Evolutionary conservation across 2,888 invertebrate species (phyloP).

Genomic region (Teleiodes luculella): DNA sequence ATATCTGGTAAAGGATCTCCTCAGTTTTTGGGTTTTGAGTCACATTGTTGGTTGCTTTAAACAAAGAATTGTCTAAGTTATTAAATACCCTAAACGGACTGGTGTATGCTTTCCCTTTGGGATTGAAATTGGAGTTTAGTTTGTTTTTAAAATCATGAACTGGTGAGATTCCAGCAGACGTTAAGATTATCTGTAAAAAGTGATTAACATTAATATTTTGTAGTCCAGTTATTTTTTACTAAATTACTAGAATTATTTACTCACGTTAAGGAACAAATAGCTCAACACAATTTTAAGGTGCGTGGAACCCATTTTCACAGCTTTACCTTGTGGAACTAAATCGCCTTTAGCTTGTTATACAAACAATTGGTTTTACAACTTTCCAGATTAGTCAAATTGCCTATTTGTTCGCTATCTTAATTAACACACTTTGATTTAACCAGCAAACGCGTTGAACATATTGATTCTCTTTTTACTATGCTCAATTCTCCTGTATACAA

Average conservation of each 20-base stretch:
- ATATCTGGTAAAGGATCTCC: conserved; percentile 62
- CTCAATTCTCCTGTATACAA: conserved; percentile 59
- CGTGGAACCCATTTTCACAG: neutral
- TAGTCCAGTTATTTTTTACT: neutral
- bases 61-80: conserved; percentile 58
- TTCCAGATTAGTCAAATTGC: conserved; percentile 4
- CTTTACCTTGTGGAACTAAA: neutral
- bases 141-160: conserved; percentile 60
- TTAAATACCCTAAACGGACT: conserved; percentile 60
- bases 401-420: conserved; percentile 4
- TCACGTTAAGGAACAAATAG: conserved; percentile 1
- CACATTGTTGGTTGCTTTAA: conserved; percentile 60
- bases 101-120: conserved; percentile 39
- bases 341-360: neutral
- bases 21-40: conserved; percentile 68
- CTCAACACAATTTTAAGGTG: neutral
- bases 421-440: conserved; percentile 33
- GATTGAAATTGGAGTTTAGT: conserved; percentile 37
- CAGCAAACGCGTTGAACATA: conserved; percentile 67
- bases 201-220: neutral
- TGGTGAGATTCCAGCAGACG: conserved; percentile 60
- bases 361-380: neutral
- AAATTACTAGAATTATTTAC: neutral
- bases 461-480: conserved; percentile 63
- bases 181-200: conserved; percentile 39